phyloP scores from a whole-genome alignment of 1,140 invertebrate species.

The Megathymus violae region DNA sequence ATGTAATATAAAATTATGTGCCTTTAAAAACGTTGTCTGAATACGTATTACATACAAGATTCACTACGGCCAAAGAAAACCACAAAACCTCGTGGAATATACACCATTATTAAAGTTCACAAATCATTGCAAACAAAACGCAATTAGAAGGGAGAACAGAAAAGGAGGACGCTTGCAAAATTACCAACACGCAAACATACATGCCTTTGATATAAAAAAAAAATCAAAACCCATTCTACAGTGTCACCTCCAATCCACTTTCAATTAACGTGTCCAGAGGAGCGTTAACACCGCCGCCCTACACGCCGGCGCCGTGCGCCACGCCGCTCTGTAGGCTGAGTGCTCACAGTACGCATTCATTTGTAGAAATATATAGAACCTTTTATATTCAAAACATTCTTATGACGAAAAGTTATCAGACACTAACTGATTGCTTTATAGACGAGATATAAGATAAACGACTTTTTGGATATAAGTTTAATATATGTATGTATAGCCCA shows the following conservation, averaged over 20 bases:
- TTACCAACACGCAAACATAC: constrained; percentile 49
- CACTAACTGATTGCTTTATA: no score
- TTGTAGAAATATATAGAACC: no score
- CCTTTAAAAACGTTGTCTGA: no score
- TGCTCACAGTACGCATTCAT: constrained; percentile 39
- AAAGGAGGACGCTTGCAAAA: constrained; percentile 50
- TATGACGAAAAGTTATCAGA: no score
- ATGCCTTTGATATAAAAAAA: constrained; percentile 53
- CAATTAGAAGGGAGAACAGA: constrained; percentile 38
- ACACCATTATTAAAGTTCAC: constrained; percentile 9
- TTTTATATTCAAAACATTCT: no score
- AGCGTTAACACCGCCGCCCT: constrained; percentile 69
- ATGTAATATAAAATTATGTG: no score
- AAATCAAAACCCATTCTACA: constrained; percentile 73
- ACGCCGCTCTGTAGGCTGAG: constrained; percentile 39
- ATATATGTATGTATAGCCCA: no score
- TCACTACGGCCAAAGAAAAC: no score
- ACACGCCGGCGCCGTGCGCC: constrained; percentile 53
- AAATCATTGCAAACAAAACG: constrained; percentile 31
- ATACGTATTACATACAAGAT: no score
- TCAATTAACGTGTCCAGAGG: constrained; percentile 79
- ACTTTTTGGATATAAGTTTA: no score
- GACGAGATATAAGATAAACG: no score
- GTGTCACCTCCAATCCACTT: constrained; percentile 80
- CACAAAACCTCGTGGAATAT: background rate